Evolutionary conservation across 1,140 invertebrate species (phyloP).

Genomic region (Hypsibius dujardini): DNA sequence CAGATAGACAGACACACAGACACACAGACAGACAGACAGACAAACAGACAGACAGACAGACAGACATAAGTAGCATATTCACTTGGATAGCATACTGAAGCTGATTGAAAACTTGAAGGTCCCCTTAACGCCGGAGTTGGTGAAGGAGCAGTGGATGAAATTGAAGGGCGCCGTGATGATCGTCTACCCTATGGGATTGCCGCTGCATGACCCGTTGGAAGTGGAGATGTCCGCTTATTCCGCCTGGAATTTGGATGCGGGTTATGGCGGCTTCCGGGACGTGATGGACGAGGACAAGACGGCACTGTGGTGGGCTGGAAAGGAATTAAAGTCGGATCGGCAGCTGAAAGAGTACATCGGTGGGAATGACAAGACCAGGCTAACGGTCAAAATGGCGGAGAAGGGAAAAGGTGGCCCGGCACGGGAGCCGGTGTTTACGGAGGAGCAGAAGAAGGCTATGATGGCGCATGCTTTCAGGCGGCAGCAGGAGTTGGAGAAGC

Average conservation of each 20-base stretch:
- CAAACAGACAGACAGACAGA: no score
- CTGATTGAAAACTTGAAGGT: no score
- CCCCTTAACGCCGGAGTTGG: conserved; percentile 46
- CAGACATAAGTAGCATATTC: no score
- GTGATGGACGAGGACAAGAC: conserved; percentile 57
- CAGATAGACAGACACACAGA: no score
- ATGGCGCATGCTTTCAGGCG: conserved; percentile 68
- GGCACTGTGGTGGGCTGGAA: conserved; percentile 67
- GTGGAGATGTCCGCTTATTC: conserved; percentile 71
- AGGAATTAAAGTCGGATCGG: conserved; percentile 54
- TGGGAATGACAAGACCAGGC: conserved; percentile 71
- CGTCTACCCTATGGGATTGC: conserved; percentile 80
- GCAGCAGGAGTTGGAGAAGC: conserved; percentile 52
- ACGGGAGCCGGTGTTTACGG: conserved; percentile 64
- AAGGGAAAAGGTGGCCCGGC: conserved; percentile 59
- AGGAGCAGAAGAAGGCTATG: conserved; percentile 63
- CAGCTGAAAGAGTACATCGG: conserved; percentile 55
- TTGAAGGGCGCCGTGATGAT: conserved; percentile 68
- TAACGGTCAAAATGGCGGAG: conserved; percentile 42
- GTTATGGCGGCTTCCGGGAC: conserved; percentile 42
- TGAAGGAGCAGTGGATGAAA: conserved; percentile 52
- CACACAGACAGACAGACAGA: no score
- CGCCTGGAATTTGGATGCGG: conserved; percentile 60
- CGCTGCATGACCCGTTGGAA: conserved; percentile 68
- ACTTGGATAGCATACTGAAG: no score